A percentile compares a stretch with the other conserved stretches of the same genome.
Conservation (phyloP, 2,797 vertebrate genomes). For the Melanotaenia boesemani region DNA sequence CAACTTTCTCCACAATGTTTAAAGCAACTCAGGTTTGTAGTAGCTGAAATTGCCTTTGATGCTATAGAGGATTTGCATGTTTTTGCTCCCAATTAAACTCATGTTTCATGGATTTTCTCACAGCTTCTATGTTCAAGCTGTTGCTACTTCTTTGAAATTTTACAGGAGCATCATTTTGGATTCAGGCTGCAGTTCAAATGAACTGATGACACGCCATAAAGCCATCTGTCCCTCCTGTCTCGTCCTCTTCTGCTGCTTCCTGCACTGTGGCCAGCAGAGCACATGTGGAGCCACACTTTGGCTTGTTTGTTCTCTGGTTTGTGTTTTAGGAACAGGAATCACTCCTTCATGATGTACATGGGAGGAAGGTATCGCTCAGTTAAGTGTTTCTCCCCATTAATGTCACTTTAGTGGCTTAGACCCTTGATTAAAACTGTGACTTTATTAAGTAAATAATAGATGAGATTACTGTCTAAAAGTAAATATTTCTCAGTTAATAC, state of each 20-base stretch:
- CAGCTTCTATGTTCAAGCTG: slow-evolving; percentile 54
- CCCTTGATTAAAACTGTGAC: too few relatives aligned
- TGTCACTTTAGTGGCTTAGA: too few relatives aligned
- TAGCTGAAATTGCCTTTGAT: slow-evolving; percentile 36
- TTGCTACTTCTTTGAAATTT: slow-evolving; percentile 66
- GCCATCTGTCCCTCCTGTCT: slow-evolving; percentile 65
- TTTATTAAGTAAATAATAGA: too few relatives aligned
- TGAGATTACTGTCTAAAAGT: too few relatives aligned
- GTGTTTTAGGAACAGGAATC: not conserved
- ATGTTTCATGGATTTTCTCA: slow-evolving; percentile 15
- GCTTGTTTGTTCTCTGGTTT: not conserved
- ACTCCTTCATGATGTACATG: too few relatives aligned
- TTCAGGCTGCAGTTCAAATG: slow-evolving; percentile 57
- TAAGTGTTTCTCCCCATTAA: too few relatives aligned
- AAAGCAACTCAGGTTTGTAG: slow-evolving; percentile 22
- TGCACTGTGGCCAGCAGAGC: not conserved
- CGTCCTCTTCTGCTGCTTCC: slow-evolving; percentile 9
- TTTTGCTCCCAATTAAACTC: slow-evolving; percentile 61
- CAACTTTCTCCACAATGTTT: not conserved
- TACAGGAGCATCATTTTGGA: slow-evolving; percentile 51
- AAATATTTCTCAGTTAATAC: too few relatives aligned
- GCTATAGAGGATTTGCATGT: slow-evolving; percentile 27
- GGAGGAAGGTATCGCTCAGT: too few relatives aligned
- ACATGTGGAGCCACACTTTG: not conserved
- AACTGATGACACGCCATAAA: slow-evolving; percentile 50